Evolutionary conservation across 2,888 invertebrate genomes (phyloP).

Genomic region (Druceiella hillmani): DNA sequence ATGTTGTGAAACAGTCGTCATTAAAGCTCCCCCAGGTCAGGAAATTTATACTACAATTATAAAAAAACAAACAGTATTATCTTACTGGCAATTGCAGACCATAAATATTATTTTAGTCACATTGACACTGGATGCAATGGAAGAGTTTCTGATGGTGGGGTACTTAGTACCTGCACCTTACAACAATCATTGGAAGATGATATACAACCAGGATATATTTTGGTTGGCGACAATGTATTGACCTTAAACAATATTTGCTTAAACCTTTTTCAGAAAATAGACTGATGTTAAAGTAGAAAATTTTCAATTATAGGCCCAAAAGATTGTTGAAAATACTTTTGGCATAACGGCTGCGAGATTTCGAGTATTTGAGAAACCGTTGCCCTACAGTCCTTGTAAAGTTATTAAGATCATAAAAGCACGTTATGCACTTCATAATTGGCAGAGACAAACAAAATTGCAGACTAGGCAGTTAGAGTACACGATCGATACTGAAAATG

Average conservation of each 20-base stretch:
- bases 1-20: constrained; percentile 25
- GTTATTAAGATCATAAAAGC: constrained; percentile 6
- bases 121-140: constrained; percentile 25
- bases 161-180: constrained; percentile 22
- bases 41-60: constrained; percentile 27
- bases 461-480: constrained; percentile 11
- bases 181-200: constrained; percentile 15
- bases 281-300: constrained; percentile 7
- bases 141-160: constrained; percentile 24
- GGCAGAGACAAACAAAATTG: too few species aligned
- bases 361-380: too few species aligned
- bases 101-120: constrained; percentile 26
- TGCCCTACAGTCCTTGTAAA: constrained; percentile 5
- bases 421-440: too few species aligned
- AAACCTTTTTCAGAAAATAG: constrained; percentile 16
- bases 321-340: constrained; percentile 19
- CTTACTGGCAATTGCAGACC: constrained; percentile 25
- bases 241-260: constrained; percentile 21
- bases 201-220: constrained; percentile 17
- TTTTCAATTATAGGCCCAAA: constrained; percentile 8
- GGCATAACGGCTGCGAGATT: too few species aligned
- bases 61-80: constrained; percentile 25
- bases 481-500: constrained; percentile 14
- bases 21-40: constrained; percentile 22
- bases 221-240: constrained; percentile 20